Conservation (phyloP, 1,140 invertebrate species). For the Drosophila hydei region DNA sequence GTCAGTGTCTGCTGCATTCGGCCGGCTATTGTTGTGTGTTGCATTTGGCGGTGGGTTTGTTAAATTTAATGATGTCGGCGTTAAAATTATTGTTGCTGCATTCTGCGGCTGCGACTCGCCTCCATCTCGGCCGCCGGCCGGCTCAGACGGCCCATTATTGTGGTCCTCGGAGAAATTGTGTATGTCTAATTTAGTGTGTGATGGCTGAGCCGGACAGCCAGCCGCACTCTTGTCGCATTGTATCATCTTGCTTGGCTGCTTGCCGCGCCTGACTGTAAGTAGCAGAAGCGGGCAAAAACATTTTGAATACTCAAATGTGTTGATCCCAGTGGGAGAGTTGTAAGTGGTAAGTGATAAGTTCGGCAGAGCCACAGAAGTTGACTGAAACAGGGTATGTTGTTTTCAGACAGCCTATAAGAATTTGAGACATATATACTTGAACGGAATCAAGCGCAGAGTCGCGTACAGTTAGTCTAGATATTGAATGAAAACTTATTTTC, state of each 20-base stretch:
- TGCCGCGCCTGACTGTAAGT: conserved; percentile 60
- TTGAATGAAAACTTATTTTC: too few species aligned
- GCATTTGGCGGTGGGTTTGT: conserved; percentile 75
- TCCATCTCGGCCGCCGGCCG: conserved; percentile 7
- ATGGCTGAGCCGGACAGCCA: conserved; percentile 33
- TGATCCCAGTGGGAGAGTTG: conserved; percentile 4
- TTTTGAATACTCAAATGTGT: conserved; percentile 57
- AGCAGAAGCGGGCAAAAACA: conserved; percentile 54
- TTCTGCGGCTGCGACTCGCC: conserved; percentile 51
- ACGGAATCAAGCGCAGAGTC: too few species aligned
- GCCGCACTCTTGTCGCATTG: conserved; percentile 36
- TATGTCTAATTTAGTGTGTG: conserved; percentile 80
- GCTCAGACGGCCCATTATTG: conserved; percentile 42
- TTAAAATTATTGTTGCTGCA: conserved; percentile 82
- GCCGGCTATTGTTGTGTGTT: conserved; percentile 16
- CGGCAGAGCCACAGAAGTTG: too few species aligned
- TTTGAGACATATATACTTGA: too few species aligned
- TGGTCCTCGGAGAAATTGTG: conserved; percentile 68
- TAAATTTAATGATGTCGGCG: conserved; percentile 82
- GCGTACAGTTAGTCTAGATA: too few species aligned
- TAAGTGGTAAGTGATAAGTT: conserved; percentile 1
- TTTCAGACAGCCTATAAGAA: too few species aligned
- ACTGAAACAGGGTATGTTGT: too few species aligned
- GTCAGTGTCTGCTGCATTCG: conserved; percentile 10
- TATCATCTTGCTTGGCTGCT: conserved; percentile 62